Percentiles rank a stretch among this genome's conserved stretches.
These are phyloP conservation scores for Galerucella nymphaeae DNA, from an alignment of 2,888 invertebrate genomes.

Conservation along the genomic window DNA sequence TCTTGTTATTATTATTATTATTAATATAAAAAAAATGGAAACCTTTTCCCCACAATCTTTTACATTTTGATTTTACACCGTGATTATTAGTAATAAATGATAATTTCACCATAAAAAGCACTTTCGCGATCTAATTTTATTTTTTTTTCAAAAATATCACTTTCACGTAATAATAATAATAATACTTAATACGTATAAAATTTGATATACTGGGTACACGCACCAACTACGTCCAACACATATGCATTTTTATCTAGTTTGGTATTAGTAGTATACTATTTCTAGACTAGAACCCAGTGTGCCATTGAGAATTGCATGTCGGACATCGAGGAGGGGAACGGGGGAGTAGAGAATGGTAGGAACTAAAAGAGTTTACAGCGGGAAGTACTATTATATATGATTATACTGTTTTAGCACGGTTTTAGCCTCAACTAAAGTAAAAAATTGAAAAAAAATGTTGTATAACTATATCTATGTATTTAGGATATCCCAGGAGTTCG, in stretches of 20 bases:
- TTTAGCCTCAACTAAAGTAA: conserved; percentile 6
- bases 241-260: conserved; percentile 37
- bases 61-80: neutral
- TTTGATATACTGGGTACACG: conserved; percentile 18
- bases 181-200: conserved; percentile 18
- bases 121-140: conserved; percentile 7
- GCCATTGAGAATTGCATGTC: conserved; percentile 47
- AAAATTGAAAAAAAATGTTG: too few species aligned
- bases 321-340: conserved; percentile 14
- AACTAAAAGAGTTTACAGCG: conserved; percentile 41
- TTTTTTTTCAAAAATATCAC: conserved; percentile 9
- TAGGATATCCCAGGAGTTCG: too few species aligned
- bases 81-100: neutral
- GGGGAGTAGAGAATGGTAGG: conserved; percentile 28
- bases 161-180: conserved; percentile 28
- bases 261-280: conserved; percentile 42
- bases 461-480: too few species aligned
- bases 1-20: neutral
- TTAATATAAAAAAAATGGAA: neutral
- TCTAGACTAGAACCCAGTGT: conserved; percentile 42
- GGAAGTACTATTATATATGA: conserved; percentile 36
- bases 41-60: neutral
- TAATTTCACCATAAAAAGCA: conserved; percentile 15
- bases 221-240: conserved; percentile 23
- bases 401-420: conserved; percentile 41